Percentiles rank a stretch among this genome's conserved stretches.
Conservation (phyloP, 2,113 vertebrate genomes). For the Gnathonemus echidnorhynchus region DNA sequence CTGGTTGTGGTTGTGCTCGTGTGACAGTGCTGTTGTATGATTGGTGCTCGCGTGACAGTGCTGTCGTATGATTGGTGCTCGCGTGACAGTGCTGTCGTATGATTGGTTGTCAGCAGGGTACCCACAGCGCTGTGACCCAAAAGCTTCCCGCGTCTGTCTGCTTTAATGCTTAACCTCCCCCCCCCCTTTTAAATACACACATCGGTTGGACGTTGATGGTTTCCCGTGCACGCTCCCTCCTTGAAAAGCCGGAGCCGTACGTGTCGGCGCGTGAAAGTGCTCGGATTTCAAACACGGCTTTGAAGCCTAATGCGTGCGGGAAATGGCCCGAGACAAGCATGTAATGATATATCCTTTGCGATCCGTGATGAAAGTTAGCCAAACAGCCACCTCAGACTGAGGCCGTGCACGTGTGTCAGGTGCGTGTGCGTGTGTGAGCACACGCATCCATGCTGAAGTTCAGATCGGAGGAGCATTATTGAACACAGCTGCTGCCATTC, state of each 20-base stretch:
- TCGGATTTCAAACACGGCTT: slow-evolving; percentile 23
- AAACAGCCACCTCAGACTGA: slow-evolving; percentile 12
- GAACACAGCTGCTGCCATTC: background rate
- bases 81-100: background rate
- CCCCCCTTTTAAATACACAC: slow-evolving; percentile 38
- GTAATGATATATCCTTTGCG: slow-evolving; percentile 24
- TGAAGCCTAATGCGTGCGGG: slow-evolving; percentile 21
- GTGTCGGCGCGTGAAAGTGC: slow-evolving; percentile 23
- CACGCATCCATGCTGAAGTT: background rate
- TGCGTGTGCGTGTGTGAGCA: background rate
- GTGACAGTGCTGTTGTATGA: background rate
- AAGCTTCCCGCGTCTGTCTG: slow-evolving; percentile 41
- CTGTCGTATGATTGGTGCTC: background rate
- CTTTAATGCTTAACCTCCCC: slow-evolving; percentile 47
- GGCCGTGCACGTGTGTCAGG: background rate
- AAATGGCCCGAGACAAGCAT: slow-evolving; percentile 15
- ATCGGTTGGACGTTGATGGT: slow-evolving; percentile 14
- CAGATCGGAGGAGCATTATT: slow-evolving; percentile 7
- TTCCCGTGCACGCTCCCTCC: background rate
- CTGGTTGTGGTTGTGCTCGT: background rate
- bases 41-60: background rate
- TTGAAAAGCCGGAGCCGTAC: background rate
- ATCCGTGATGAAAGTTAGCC: slow-evolving; percentile 21
- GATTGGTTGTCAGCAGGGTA: slow-evolving; percentile 26
- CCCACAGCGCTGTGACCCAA: slow-evolving; percentile 19